These are phyloP conservation scores for Asarcornis scutulata DNA, from an alignment of 2,113 vertebrate genomes.

Conservation along the genomic window DNA sequence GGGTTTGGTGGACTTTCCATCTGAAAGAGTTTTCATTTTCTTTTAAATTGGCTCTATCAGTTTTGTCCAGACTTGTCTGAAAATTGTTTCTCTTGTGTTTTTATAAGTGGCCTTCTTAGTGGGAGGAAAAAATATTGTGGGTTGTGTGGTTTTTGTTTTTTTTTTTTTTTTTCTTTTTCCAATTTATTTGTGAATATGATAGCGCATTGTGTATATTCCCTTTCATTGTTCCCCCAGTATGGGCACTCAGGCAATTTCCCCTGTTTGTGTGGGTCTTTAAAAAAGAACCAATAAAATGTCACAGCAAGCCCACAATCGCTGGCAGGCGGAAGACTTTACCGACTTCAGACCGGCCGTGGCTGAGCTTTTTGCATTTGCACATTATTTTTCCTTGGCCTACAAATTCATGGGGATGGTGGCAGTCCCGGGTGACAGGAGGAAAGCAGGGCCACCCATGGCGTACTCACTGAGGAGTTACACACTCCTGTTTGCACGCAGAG, in stretches of 20 bases:
- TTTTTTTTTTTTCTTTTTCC: too few species aligned
- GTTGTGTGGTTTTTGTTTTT: too few species aligned
- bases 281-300: background rate
- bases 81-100: background rate
- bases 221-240: background rate
- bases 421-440: too few species aligned
- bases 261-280: background rate
- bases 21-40: background rate
- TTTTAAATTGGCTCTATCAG: background rate
- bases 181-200: background rate
- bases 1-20: background rate
- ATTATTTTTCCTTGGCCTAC: too few species aligned
- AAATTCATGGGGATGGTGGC: too few species aligned
- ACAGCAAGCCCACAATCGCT: background rate
- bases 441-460: too few species aligned
- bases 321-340: background rate
- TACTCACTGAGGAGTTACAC: too few species aligned
- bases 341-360: too few species aligned
- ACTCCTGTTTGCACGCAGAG: too few species aligned
- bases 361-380: too few species aligned
- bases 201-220: background rate
- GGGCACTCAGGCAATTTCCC: background rate
- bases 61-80: background rate
- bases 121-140: background rate
- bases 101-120: background rate